phyloP scores from a whole-genome alignment of 2,113 vertebrate species.

The Melanostigma gelatinosum region DNA sequence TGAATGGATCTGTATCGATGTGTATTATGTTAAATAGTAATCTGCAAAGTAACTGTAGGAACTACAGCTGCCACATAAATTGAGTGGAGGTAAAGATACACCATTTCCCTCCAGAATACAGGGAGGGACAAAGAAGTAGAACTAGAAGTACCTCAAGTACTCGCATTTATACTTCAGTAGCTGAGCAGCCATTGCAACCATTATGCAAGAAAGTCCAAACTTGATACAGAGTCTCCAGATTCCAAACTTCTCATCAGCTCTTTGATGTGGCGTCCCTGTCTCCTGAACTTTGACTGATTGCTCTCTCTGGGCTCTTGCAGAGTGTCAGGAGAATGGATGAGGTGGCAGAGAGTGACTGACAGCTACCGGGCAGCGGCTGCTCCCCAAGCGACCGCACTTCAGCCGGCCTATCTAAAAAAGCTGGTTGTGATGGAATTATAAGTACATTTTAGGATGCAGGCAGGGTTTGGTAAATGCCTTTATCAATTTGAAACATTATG shows the following conservation, averaged over 20 bases:
- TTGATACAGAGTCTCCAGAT: conserved; percentile 17
- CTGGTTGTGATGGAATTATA: conserved; percentile 60
- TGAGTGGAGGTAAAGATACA: not conserved
- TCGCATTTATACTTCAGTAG: not conserved
- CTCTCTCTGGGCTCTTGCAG: conserved; percentile 47
- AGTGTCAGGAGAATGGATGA: conserved; percentile 74
- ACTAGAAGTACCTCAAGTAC: not conserved
- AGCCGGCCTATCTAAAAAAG: conserved; percentile 33
- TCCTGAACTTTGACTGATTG: conserved; percentile 71
- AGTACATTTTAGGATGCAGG: conserved; percentile 35
- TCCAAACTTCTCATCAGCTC: conserved; percentile 57
- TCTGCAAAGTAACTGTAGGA: not conserved
- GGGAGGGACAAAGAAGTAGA: not conserved
- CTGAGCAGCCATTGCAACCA: not conserved
- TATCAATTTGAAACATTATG: conserved; percentile 28
- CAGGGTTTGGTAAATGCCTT: conserved; percentile 1
- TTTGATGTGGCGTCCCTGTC: conserved; percentile 53
- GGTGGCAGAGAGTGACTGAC: conserved; percentile 69
- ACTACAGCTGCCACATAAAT: not conserved
- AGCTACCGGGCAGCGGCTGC: conserved; percentile 58
- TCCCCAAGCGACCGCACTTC: conserved; percentile 18
- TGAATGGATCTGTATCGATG: too few species aligned
- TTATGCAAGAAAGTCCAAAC: not conserved
- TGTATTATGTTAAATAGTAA: not conserved
- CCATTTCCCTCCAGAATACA: not conserved